Percentiles rank a stretch among this genome's conserved stretches.
Conservation (phyloP, 2,888 invertebrate genomes). For the Allolobophora icterica region DNA sequence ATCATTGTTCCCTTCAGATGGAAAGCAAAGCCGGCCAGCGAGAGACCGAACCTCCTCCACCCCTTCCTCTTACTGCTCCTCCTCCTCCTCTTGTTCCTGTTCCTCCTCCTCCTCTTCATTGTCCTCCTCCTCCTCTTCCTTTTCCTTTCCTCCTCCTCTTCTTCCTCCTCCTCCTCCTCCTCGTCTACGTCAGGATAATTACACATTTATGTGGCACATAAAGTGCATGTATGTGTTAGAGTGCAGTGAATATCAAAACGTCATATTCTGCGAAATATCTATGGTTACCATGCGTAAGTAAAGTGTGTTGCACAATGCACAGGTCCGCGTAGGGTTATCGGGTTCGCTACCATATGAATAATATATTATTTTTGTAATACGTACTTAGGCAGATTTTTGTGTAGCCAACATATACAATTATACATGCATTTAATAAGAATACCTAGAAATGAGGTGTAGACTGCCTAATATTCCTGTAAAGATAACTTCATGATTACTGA, state of each 20-base stretch:
- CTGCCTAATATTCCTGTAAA: not conserved
- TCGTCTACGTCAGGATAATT: too few species aligned
- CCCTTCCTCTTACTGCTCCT: too few species aligned
- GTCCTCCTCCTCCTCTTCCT: not conserved
- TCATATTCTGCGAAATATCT: not conserved
- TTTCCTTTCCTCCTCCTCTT: too few species aligned
- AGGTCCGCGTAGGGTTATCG: not conserved
- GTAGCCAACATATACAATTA: not conserved
- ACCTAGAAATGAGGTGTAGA: too few species aligned
- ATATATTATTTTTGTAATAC: not conserved
- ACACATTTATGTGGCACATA: too few species aligned
- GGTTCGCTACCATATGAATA: not conserved
- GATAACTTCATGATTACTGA: not conserved
- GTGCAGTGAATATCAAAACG: not conserved
- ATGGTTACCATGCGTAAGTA: too few species aligned
- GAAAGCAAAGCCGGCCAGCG: not conserved
- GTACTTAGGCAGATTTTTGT: not conserved
- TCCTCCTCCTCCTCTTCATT: not conserved
- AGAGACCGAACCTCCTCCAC: not conserved
- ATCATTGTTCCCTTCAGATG: not conserved
- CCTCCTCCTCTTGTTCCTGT: too few species aligned
- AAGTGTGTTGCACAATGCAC: not conserved
- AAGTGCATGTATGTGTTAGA: not conserved
- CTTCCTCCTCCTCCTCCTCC: too few species aligned
- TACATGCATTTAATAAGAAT: too few species aligned